Evolutionary conservation across 2,113 vertebrate genomes (phyloP).

Genomic region (Paratilapia polleni): DNA sequence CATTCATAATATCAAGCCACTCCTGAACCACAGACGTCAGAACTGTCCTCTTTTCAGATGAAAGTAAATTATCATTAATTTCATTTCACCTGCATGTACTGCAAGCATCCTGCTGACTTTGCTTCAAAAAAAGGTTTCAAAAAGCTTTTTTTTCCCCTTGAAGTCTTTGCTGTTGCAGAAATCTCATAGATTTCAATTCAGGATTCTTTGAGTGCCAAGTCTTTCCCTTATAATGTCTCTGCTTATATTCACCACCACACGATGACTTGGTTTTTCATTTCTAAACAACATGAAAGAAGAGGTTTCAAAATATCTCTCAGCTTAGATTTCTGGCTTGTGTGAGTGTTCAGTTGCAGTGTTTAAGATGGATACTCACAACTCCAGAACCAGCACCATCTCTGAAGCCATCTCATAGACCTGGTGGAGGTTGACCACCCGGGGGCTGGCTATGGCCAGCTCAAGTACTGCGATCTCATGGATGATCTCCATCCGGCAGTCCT

Average conservation of each 20-base stretch:
- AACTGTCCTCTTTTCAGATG: too few relatives aligned
- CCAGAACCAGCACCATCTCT: constrained; percentile 84
- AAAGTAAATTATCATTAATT: not conserved
- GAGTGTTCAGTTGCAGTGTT: not conserved
- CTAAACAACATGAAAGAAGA: not conserved
- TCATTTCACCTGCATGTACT: not conserved
- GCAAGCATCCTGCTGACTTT: not conserved
- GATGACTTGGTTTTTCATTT: not conserved
- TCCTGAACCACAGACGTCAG: too few relatives aligned
- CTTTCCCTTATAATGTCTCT: not conserved
- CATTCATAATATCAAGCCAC: too few relatives aligned
- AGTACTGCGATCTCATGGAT: constrained; percentile 81
- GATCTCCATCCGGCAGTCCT: constrained; percentile 81
- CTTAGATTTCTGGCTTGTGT: not conserved
- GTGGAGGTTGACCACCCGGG: constrained; percentile 77
- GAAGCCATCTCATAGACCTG: constrained; percentile 80
- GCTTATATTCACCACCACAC: not conserved
- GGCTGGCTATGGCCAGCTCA: constrained; percentile 73
- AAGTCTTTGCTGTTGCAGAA: not conserved
- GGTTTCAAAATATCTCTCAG: not conserved
- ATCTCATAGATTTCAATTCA: not conserved
- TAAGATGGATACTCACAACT: constrained; percentile 76
- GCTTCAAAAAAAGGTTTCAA: not conserved
- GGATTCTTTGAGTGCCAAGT: not conserved
- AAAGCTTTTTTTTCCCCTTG: not conserved